These are phyloP conservation scores for Siniperca obscura DNA, from an alignment of 2,797 vertebrate species.

Conservation along the genomic window DNA sequence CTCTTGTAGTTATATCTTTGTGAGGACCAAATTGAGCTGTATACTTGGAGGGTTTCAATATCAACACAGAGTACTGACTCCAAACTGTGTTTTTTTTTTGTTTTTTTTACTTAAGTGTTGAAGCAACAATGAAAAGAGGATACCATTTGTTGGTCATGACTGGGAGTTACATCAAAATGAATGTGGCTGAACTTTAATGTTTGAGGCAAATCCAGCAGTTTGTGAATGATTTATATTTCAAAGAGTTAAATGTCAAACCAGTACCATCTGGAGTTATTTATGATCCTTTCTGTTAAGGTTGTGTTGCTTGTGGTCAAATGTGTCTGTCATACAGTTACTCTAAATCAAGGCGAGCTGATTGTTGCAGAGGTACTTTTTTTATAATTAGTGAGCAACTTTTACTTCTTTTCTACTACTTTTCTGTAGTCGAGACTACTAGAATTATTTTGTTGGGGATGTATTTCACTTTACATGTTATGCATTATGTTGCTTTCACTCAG, in stretches of 20 bases:
- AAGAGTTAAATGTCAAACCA: neutral
- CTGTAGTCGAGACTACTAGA: neutral
- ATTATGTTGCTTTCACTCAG: neutral
- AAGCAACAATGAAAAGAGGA: neutral
- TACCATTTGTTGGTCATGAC: conserved; percentile 15
- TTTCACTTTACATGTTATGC: neutral
- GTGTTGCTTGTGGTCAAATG: neutral
- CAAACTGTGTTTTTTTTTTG: neutral
- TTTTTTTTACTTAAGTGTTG: neutral
- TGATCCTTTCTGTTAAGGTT: neutral
- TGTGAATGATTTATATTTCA: neutral
- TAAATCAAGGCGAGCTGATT: neutral
- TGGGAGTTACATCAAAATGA: neutral
- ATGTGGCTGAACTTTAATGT: neutral
- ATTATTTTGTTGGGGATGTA: neutral
- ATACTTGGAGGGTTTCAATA: neutral
- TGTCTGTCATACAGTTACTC: neutral
- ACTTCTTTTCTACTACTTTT: neutral
- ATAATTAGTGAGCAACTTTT: neutral
- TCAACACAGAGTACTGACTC: neutral
- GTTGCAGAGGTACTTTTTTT: neutral
- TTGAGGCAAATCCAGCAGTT: neutral
- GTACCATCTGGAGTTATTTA: neutral
- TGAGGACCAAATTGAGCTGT: neutral
- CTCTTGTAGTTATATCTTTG: neutral